phyloP scores from a whole-genome alignment of 2,888 invertebrate genomes.

The Epinotia bilunana region DNA sequence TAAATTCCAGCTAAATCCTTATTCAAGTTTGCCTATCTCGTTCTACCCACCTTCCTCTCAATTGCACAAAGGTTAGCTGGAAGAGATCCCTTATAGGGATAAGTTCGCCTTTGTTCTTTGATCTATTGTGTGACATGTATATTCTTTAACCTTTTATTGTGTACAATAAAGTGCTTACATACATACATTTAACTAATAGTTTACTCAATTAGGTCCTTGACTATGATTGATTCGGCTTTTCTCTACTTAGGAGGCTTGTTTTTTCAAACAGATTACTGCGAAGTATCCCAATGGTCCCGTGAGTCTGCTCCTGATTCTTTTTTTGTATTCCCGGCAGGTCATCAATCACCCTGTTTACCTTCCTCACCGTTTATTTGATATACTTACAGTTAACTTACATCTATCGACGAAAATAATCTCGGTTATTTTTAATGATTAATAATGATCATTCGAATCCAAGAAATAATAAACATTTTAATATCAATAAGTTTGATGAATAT shows the following conservation, averaged over 20 bases:
- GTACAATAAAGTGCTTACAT: no score
- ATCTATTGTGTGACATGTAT: no score
- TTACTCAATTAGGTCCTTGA: background rate
- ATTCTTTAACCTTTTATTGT: no score
- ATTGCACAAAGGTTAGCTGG: no score
- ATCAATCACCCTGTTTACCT: constrained; percentile 44
- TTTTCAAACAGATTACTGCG: constrained; percentile 40
- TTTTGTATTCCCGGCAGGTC: constrained; percentile 40
- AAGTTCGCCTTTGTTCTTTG: no score
- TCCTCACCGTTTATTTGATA: constrained; percentile 39
- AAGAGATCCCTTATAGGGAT: no score
- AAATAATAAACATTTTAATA: background rate
- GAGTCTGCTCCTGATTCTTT: constrained; percentile 41
- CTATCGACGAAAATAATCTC: constrained; percentile 35
- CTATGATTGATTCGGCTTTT: constrained; percentile 22
- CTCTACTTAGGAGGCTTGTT: constrained; percentile 25
- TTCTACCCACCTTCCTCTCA: no score
- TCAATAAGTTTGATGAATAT: background rate
- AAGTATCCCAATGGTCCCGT: constrained; percentile 34
- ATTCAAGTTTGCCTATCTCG: no score
- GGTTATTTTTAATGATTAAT: constrained; percentile 16
- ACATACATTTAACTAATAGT: no score
- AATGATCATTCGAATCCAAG: constrained; percentile 7
- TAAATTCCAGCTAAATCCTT: no score
- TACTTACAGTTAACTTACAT: constrained; percentile 42